Evolutionary conservation across 2,113 vertebrate genomes (phyloP).

Genomic region (Ahaetulla prasina): DNA sequence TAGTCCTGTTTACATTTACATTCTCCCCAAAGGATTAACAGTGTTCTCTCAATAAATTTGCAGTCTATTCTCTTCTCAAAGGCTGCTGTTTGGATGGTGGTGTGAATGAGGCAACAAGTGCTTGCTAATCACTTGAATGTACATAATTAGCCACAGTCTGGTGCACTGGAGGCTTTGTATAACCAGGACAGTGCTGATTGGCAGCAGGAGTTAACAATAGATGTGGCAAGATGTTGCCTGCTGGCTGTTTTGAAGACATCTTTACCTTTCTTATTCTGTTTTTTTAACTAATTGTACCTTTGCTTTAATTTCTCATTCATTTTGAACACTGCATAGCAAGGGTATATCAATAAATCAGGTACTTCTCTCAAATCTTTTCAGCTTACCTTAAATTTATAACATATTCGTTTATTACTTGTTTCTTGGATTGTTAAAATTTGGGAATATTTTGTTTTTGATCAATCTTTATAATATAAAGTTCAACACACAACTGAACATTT

Average conservation of each 20-base stretch:
- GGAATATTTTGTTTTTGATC: background rate
- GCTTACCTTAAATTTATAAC: background rate
- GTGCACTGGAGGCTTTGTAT: conserved; percentile 70
- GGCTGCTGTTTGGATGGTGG: conserved; percentile 76
- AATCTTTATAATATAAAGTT: background rate
- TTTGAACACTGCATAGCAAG: conserved; percentile 36
- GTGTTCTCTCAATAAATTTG: conserved; percentile 79
- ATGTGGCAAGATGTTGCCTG: conserved; percentile 53
- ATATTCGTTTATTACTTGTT: background rate
- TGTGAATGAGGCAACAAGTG: conserved; percentile 80
- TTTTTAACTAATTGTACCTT: conserved; percentile 49
- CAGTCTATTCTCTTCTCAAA: conserved; percentile 78
- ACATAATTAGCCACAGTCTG: conserved; percentile 79
- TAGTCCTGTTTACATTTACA: conserved; percentile 80
- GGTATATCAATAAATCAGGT: conserved; percentile 20
- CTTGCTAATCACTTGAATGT: conserved; percentile 77
- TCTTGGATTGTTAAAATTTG: background rate
- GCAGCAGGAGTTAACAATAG: conserved; percentile 61
- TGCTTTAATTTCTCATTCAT: conserved; percentile 33
- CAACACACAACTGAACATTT: background rate
- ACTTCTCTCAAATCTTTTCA: background rate
- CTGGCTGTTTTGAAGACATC: conserved; percentile 59
- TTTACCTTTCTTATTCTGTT: conserved; percentile 47
- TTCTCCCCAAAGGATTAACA: conserved; percentile 80
- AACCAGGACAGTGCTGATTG: conserved; percentile 67